Conservation (phyloP, 2,797 vertebrate genomes). For the Xenentodon cancila region DNA sequence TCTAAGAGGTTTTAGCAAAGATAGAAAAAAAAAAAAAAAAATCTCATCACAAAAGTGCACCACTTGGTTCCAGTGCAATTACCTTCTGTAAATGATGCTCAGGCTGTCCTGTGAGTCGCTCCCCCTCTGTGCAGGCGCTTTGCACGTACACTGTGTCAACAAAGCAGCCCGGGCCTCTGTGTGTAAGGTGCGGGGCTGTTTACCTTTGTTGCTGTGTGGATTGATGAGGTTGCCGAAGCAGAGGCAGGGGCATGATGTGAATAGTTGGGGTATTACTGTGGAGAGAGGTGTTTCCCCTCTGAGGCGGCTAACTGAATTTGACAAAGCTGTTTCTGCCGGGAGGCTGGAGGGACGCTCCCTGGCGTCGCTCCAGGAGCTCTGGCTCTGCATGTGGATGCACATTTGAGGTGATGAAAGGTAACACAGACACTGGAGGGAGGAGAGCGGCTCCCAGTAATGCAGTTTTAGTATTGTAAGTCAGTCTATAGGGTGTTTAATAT, state of each 20-base stretch:
- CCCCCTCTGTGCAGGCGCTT: constrained; percentile 53
- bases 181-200: constrained; percentile 74
- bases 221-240: constrained; percentile 73
- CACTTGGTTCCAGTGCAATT: constrained; percentile 81
- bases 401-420: constrained; percentile 63
- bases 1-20: constrained; percentile 63
- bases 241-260: constrained; percentile 73
- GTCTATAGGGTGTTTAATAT: constrained; percentile 28
- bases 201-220: constrained; percentile 80
- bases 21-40: constrained; percentile 42
- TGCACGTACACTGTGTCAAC: constrained; percentile 74
- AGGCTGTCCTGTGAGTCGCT: constrained; percentile 64
- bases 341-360: constrained; percentile 64
- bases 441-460: constrained; percentile 27
- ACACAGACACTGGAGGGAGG: constrained; percentile 33
- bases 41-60: constrained; percentile 72
- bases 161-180: constrained; percentile 66
- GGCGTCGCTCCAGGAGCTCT: constrained; percentile 60
- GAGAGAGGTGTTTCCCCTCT: constrained; percentile 69
- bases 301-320: constrained; percentile 80
- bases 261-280: constrained; percentile 74
- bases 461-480: constrained; percentile 32
- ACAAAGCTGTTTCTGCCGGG: constrained; percentile 77
- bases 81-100: constrained; percentile 81
- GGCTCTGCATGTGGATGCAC: constrained; percentile 54